These are phyloP conservation scores for Myotis yumanensis DNA, from an alignment of 2,113 vertebrate species.

Conservation along the genomic window DNA sequence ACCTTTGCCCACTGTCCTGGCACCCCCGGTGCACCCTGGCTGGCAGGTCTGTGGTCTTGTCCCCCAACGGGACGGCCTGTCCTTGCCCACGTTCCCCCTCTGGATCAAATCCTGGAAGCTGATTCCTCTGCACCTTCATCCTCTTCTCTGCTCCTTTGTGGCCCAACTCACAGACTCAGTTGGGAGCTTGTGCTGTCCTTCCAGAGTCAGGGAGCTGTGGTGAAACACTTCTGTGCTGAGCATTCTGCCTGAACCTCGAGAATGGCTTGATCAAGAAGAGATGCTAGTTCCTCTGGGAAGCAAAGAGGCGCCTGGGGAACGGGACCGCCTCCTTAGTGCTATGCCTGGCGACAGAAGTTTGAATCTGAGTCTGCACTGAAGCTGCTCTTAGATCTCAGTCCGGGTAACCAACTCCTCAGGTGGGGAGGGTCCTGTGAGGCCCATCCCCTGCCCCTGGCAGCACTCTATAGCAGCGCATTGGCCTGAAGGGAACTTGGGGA, in stretches of 20 bases:
- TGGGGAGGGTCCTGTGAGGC: not conserved
- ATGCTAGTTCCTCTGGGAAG: not conserved
- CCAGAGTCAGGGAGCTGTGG: not conserved
- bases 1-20: not conserved
- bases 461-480: not conserved
- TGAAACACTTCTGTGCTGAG: not conserved
- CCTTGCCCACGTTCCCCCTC: too few species aligned
- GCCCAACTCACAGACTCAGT: not conserved
- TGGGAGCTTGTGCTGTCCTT: not conserved
- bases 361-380: not conserved
- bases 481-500: not conserved
- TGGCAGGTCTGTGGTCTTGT: not conserved
- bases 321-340: fast-evolving
- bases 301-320: too few species aligned
- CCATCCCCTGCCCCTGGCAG: not conserved
- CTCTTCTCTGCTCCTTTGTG: not conserved
- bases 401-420: not conserved
- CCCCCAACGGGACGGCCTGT: not conserved
- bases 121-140: not conserved
- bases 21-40: not conserved
- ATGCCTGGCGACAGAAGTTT: not conserved
- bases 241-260: not conserved
- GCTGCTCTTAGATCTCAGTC: not conserved
- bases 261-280: not conserved
- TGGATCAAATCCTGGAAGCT: not conserved